phyloP scores from a whole-genome alignment of 2,888 invertebrate genomes.

The Cryptophagus acutangulus region DNA sequence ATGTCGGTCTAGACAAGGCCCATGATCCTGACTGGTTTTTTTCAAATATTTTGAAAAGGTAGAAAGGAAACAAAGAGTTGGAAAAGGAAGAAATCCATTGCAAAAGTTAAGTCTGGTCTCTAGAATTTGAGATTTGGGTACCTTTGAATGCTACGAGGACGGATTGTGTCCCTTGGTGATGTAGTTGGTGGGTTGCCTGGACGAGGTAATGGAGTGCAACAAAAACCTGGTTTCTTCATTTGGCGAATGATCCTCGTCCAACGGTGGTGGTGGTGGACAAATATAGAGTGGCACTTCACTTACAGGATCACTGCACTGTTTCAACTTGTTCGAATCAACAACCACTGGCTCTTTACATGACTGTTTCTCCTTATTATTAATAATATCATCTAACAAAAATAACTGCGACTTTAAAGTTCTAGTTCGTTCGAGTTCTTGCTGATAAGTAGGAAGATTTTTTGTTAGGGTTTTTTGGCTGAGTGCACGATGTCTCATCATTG shows the following conservation, averaged over 20 bases:
- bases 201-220: constrained; percentile 32
- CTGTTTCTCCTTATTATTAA: constrained; percentile 42
- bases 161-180: constrained; percentile 40
- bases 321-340: constrained; percentile 42
- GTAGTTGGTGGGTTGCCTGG: constrained; percentile 38
- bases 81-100: not conserved
- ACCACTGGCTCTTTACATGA: constrained; percentile 29
- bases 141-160: constrained; percentile 49
- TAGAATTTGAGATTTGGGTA: constrained; percentile 18
- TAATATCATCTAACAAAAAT: constrained; percentile 47
- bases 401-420: constrained; percentile 45
- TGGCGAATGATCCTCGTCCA: constrained; percentile 51
- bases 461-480: constrained; percentile 32
- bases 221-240: constrained; percentile 51
- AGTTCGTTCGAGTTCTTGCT: constrained; percentile 38
- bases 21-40: no score
- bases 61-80: no score
- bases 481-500: constrained; percentile 36
- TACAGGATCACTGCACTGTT: constrained; percentile 34
- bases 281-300: constrained; percentile 49
- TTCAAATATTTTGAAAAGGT: no score
- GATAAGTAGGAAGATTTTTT: constrained; percentile 23
- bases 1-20: no score
- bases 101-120: no score
- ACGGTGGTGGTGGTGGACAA: constrained; percentile 52